These are phyloP conservation scores for Elephantulus edwardii DNA, from an alignment of 2,113 vertebrate species.

Conservation along the genomic window DNA sequence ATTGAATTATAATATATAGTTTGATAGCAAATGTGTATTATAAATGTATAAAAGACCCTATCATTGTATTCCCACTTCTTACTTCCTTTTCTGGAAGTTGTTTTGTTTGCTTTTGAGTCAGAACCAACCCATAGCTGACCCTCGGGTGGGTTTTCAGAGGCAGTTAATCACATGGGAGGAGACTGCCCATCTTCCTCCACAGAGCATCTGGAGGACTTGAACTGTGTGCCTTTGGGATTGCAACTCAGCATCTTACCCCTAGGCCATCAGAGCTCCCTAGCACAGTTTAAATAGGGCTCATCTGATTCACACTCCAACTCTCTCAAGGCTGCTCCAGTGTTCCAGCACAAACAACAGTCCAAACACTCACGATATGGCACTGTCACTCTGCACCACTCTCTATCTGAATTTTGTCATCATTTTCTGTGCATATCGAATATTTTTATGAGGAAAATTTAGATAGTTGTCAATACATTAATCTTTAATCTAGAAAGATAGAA, in stretches of 20 bases:
- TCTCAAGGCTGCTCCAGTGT: background rate
- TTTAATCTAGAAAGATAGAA: background rate
- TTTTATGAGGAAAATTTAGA: background rate
- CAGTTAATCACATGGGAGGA: too few relatives aligned
- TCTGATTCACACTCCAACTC: background rate
- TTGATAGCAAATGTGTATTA: background rate
- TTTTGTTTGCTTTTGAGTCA: too few relatives aligned
- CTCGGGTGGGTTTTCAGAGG: too few relatives aligned
- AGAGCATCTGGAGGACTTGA: too few relatives aligned
- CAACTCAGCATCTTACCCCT: too few relatives aligned
- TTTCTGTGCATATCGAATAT: background rate
- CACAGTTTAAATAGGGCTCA: background rate
- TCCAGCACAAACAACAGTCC: background rate
- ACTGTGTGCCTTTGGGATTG: too few relatives aligned
- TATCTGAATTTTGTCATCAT: background rate
- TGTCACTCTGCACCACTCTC: background rate
- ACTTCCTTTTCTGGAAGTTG: background rate
- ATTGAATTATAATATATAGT: background rate
- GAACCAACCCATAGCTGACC: too few relatives aligned
- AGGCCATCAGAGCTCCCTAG: too few relatives aligned
- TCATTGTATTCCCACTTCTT: background rate
- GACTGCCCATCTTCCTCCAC: too few relatives aligned
- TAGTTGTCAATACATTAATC: background rate
- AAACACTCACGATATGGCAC: background rate
- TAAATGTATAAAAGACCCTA: background rate